Evolutionary conservation across 2,113 vertebrate species (phyloP), one percentile per base, ranked within the genome.

Genomic region (Oostethus manadensis): DNA sequence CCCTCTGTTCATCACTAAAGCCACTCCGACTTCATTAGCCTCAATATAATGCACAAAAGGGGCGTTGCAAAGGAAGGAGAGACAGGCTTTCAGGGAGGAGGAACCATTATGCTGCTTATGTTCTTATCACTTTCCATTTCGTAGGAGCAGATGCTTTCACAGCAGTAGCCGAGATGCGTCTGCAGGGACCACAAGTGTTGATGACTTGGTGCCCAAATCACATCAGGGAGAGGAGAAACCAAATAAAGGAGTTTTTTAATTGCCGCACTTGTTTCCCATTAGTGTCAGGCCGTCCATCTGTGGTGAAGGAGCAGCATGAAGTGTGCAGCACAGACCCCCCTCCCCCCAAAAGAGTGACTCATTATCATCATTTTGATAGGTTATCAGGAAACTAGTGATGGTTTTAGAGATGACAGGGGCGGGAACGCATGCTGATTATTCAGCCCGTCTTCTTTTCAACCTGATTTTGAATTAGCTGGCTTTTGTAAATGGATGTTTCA

Each of bases 271-370:
- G 17, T 72, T 77, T 50, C 64, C 73, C 54, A 68, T 74, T 66
- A 68, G 64, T 54, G 65, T 81, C 70, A 33, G 56, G 62, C 70
- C 18, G 16, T 87, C 67, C 77, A 81, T 86, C 80, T 84, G 44
- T 56, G 8, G 60, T 70, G 79, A 74, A 33, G 76, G 79, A 80
- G 67, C 68, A 79, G 83, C 79, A 81, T 83, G 81, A 81, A 79
- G 75, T 70, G 75, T 82, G 81, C 29, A 45, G 70, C 70, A 56
- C 60, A 56, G 62, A 63, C 62, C 38, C 71, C 20, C 42, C 63
- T 54, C 51, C 76, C 77, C 47, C 74, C 69, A 51, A 58, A 38
- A 75, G 73, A 68, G 60, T 46, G 66, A 62, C 57, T 73, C 59
- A 43, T 61, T 15, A 16, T n/a, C 62, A 56, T 73, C 67, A 74